Evolutionary conservation across 2,888 invertebrate species (phyloP), one percentile per base, ranked within the genome.

Genomic region (Nymphalis c-album): DNA sequence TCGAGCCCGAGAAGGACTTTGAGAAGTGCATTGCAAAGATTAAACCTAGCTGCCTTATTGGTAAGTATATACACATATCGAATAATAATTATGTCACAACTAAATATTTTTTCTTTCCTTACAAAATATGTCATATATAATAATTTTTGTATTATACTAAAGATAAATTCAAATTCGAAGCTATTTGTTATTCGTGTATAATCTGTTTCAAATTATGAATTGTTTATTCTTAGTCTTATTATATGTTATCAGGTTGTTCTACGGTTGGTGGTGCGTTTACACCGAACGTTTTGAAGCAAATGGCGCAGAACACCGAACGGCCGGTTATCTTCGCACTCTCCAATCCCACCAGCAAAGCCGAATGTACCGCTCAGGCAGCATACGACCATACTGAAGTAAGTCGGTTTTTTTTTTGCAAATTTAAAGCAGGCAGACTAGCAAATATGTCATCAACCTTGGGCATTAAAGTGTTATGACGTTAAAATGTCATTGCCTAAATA

Each of bases 301-400:
- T 99, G 99, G 97, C 95, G 0, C 86, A 93, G 69, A 95, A 96
- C 82, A 98, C 98, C 75, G 95, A 98, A 2, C 93, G 96, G 62
- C 99, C 99, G 0, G 94, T 99, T 74, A 96, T 99, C 72, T 99
- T 99, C 85, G 99, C 99, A 8, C 94, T 99, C 58, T 99, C 99
- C 77, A 99, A 99, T 92, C 99, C 99, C 7, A 99, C 99, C 0
- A 96, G 95, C 86, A 98, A 97, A 93, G 98, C 99, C 0, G 99
- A 99, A 89, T 99, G 99, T 84, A 99, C 99, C 0, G 99, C 99
- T 3, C 97, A 98, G 80, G 95, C 96, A 76, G 99, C 99, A 0
- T 99, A 98, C 83, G 94, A 94, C n/a, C 83, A 96, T 77, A 98
- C 99, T 2, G 95, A 98, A 78, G 98, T 97, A 88, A 83, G 88